Evolutionary conservation across 2,797 vertebrate species (phyloP).

Genomic region (Coregonus ussuriensis): DNA sequence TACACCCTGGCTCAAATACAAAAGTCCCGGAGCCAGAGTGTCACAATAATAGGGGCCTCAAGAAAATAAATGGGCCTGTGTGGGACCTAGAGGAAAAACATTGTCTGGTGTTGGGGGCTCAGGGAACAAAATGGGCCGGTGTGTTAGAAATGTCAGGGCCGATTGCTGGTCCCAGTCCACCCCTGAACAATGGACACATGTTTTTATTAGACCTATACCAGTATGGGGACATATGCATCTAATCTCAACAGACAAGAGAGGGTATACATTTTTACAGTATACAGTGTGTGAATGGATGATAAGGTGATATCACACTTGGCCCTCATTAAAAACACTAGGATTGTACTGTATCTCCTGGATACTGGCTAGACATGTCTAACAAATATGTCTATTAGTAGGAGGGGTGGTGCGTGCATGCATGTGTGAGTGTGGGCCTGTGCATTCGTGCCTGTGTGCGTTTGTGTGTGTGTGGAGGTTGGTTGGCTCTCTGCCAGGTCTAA

Average conservation of each 20-base stretch:
- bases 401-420: neutral
- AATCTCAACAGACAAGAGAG: neutral
- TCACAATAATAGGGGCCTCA: no score
- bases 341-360: neutral
- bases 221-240: neutral
- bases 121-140: no score
- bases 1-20: no score
- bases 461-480: constrained; percentile 1
- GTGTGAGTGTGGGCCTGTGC: constrained; percentile 4
- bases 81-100: no score
- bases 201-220: neutral
- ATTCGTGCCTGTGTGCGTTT: constrained; percentile 7
- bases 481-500: constrained; percentile 10
- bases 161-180: no score
- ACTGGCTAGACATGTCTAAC: constrained; percentile 4
- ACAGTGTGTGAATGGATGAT: neutral
- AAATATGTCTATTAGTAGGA: constrained; percentile 1
- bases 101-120: no score
- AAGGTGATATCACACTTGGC: constrained; percentile 5
- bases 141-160: no score
- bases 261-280: neutral
- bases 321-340: constrained; percentile 11
- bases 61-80: no score
- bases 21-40: no score
- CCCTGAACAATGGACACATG: neutral